Evolutionary conservation across 1,140 invertebrate species (phyloP).

Genomic region (Drosophila lini): DNA sequence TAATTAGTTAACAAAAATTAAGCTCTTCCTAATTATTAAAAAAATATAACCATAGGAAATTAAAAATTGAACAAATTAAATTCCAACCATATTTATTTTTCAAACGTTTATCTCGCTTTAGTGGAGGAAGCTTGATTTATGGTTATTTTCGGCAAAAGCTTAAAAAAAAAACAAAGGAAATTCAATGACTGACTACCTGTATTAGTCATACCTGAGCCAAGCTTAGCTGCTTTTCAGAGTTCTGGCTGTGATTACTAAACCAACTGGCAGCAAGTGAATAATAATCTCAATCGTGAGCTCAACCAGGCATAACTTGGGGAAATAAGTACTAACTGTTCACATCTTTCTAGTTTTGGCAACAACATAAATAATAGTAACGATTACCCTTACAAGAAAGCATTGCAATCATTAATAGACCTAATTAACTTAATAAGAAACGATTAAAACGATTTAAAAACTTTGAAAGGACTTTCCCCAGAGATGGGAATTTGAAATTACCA

Average conservation of each 20-base stretch:
- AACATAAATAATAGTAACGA: background rate
- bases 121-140: conserved; percentile 1
- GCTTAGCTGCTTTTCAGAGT: conserved; percentile 9
- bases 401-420: background rate
- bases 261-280: conserved; percentile 1
- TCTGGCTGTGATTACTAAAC: conserved; percentile 8
- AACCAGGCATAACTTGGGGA: conserved; percentile 7
- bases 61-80: background rate
- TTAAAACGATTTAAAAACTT: background rate
- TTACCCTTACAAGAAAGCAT: background rate
- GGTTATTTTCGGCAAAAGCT: conserved; percentile 5
- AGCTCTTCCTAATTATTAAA: background rate
- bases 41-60: background rate
- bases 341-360: background rate
- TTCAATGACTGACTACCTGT: conserved; percentile 9
- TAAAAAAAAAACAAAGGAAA: background rate
- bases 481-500: background rate
- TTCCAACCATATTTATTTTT: background rate
- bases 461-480: background rate
- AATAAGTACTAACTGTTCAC: background rate
- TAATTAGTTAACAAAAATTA: background rate
- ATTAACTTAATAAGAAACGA: background rate
- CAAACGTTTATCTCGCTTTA: background rate
- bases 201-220: conserved; percentile 18
- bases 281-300: conserved; percentile 17